A percentile compares a stretch with the other conserved stretches of the same genome.
These are phyloP conservation scores for Callinectes sapidus DNA, from an alignment of 2,888 invertebrate genomes.

Conservation along the genomic window DNA sequence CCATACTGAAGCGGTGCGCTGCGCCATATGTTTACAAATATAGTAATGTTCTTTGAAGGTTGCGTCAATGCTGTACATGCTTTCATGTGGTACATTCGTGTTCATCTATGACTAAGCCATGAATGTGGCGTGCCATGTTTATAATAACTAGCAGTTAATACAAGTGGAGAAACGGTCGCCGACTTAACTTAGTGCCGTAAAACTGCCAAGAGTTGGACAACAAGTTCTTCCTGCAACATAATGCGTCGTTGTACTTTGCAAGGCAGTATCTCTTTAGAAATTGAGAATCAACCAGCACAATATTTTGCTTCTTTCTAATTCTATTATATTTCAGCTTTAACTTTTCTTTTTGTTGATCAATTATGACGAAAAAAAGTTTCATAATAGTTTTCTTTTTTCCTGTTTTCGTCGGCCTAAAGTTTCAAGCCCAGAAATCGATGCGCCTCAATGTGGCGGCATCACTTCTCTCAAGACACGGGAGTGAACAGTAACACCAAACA, in stretches of 20 bases:
- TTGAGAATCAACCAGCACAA: background rate
- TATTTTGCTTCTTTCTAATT: background rate
- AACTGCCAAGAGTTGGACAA: background rate
- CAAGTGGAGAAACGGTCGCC: background rate
- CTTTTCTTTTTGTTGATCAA: background rate
- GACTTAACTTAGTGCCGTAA: background rate
- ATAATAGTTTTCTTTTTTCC: background rate
- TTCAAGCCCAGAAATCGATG: background rate
- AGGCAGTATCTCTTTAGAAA: background rate
- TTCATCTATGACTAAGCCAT: constrained; percentile 15
- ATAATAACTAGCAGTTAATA: background rate
- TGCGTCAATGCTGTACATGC: background rate
- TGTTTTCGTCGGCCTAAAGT: background rate
- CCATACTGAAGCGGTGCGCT: background rate
- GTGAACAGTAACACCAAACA: background rate
- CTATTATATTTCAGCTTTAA: background rate
- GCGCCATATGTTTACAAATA: background rate
- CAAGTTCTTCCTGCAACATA: background rate
- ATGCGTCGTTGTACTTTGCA: background rate
- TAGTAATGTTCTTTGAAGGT: background rate
- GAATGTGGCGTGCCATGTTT: background rate
- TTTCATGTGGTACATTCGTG: background rate
- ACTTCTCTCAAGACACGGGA: background rate
- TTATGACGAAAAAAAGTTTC: background rate
- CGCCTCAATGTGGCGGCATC: background rate